These are phyloP conservation scores for Artibeus lituratus DNA, from an alignment of 2,797 vertebrate species.

Conservation along the genomic window DNA sequence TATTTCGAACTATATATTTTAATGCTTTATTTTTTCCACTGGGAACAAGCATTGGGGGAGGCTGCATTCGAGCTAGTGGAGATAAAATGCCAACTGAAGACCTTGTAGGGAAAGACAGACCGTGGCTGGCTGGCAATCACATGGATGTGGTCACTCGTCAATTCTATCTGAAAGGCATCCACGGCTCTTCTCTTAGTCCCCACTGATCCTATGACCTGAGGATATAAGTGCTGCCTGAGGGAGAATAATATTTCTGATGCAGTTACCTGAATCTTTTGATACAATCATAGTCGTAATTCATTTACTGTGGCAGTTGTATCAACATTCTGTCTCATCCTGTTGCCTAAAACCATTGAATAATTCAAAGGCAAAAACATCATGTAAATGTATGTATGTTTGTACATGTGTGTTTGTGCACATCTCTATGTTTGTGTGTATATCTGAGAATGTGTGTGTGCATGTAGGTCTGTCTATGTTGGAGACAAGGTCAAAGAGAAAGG, in stretches of 20 bases:
- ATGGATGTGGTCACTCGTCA: background rate
- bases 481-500: background rate
- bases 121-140: background rate
- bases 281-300: background rate
- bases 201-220: background rate
- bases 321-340: background rate
- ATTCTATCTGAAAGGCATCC: background rate
- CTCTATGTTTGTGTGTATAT: background rate
- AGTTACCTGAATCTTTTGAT: background rate
- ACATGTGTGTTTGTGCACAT: background rate
- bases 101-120: background rate
- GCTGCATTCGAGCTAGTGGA: background rate
- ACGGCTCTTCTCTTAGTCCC: background rate
- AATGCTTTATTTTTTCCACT: conserved; percentile 5
- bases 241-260: background rate
- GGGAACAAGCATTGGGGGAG: background rate
- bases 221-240: background rate
- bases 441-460: background rate
- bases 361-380: background rate
- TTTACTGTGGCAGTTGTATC: background rate
- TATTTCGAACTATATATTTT: conserved; percentile 30
- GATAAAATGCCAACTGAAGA: background rate
- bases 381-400: background rate
- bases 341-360: background rate
- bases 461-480: background rate